These are phyloP conservation scores for Cotesia glomerata DNA, from an alignment of 1,140 invertebrate genomes.

Conservation along the genomic window DNA sequence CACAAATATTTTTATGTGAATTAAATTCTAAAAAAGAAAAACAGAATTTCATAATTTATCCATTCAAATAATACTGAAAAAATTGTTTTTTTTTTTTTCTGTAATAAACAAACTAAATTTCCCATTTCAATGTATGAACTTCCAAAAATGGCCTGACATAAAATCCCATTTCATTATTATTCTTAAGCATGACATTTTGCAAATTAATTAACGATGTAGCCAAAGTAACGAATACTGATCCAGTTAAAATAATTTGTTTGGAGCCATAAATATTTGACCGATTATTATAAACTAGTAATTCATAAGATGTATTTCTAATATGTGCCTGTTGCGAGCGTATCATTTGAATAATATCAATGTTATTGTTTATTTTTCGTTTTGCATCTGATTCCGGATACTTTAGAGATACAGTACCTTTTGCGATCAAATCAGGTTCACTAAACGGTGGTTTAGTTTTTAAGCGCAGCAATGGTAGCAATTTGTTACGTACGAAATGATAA, in stretches of 20 bases:
- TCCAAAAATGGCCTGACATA: background rate
- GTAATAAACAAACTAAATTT: background rate
- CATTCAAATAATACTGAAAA: no score
- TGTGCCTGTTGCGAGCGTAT: background rate
- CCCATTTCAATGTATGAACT: background rate
- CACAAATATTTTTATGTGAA: no score
- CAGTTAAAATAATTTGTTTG: background rate
- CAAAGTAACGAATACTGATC: background rate
- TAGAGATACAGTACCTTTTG: background rate
- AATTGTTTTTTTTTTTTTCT: no score
- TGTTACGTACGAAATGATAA: background rate
- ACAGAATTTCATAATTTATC: no score
- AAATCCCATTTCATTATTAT: constrained; percentile 1
- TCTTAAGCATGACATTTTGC: background rate
- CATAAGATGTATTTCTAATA: background rate
- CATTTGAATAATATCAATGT: background rate
- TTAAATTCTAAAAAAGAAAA: no score
- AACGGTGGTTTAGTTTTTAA: background rate
- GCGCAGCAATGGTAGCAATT: background rate
- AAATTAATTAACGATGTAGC: background rate
- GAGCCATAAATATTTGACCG: background rate
- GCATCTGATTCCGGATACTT: background rate
- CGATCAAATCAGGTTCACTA: background rate
- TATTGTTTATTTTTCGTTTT: background rate
- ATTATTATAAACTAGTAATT: background rate